Conservation (phyloP, 2,797 vertebrate genomes). For the Petrocephalus schoutedeni region DNA sequence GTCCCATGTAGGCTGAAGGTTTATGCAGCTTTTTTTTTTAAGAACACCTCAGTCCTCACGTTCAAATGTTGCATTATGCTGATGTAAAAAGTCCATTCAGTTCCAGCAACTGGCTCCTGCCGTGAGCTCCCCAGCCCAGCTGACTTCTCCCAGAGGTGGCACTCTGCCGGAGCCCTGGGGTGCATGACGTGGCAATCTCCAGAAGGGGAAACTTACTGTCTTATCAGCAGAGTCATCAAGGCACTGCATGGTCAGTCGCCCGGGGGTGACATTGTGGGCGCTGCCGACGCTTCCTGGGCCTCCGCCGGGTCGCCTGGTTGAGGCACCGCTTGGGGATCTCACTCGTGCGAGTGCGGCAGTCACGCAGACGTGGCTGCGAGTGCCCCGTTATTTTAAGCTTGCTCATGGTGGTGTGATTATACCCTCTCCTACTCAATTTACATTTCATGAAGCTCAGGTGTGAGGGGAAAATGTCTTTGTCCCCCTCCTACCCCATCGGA, state of each 20-base stretch:
- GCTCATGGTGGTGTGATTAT: neutral
- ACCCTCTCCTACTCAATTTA: neutral
- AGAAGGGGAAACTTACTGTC: neutral
- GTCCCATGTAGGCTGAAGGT: neutral
- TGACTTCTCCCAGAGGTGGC: neutral
- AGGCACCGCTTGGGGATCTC: neutral
- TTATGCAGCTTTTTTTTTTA: neutral
- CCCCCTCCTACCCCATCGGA: neutral
- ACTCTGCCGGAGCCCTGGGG: neutral
- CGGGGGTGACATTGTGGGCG: neutral
- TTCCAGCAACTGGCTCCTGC: neutral
- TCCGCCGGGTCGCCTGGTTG: neutral
- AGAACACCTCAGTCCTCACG: neutral
- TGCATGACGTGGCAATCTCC: neutral
- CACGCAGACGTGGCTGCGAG: neutral
- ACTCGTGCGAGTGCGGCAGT: neutral
- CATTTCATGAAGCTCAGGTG: conserved; percentile 16
- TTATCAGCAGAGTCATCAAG: neutral
- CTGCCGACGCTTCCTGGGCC: neutral
- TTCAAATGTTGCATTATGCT: neutral
- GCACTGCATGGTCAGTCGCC: neutral
- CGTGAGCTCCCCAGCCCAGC: neutral
- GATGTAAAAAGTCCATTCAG: neutral
- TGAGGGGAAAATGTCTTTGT: neutral
- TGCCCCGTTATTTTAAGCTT: conserved; percentile 16